Conservation (phyloP, 2,113 vertebrate genomes). For the Antigone vipio region DNA sequence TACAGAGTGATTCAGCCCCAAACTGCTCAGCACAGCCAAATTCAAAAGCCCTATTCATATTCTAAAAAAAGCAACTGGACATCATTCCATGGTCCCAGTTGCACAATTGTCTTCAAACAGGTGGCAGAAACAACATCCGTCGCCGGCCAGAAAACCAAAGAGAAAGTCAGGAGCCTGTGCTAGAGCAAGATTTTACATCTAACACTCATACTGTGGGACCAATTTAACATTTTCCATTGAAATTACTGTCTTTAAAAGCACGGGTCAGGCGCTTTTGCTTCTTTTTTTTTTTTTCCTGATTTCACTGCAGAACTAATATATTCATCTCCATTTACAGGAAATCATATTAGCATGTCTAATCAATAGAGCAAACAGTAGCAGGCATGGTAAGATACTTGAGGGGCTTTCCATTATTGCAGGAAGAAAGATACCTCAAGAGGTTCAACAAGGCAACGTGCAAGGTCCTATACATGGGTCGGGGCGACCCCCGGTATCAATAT, state of each 20-base stretch:
- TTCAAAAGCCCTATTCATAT: conserved; percentile 56
- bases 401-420: background rate
- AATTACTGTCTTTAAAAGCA: background rate
- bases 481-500: background rate
- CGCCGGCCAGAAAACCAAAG: background rate
- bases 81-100: conserved; percentile 32
- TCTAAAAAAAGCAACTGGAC: conserved; percentile 56
- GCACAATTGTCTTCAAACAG: conserved; percentile 58
- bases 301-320: background rate
- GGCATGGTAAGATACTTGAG: background rate
- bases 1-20: conserved; percentile 45
- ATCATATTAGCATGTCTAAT: background rate
- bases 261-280: background rate
- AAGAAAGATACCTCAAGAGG: background rate
- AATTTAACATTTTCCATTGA: background rate
- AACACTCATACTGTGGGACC: background rate
- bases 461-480: too few species aligned
- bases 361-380: background rate
- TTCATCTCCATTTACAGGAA: background rate
- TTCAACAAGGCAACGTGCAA: too few species aligned
- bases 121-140: conserved; percentile 28
- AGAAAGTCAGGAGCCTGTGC: background rate
- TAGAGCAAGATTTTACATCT: background rate
- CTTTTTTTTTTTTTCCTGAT: background rate
- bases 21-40: conserved; percentile 37